phyloP scores from a whole-genome alignment of 1,140 invertebrate species.

The Rhagoletis pomonella region DNA sequence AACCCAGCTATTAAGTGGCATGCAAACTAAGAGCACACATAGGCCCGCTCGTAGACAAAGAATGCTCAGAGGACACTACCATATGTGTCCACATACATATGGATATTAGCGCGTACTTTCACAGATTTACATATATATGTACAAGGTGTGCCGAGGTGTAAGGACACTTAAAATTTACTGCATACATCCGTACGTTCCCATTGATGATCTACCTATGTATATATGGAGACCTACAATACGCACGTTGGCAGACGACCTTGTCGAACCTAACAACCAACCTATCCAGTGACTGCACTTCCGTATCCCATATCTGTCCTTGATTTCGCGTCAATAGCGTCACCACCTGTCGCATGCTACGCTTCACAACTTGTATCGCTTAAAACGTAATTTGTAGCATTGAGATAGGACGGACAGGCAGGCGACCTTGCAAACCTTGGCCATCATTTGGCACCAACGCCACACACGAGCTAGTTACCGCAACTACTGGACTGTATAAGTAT shows the following conservation, averaged over 20 bases:
- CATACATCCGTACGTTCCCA: not conserved
- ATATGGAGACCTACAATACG: not conserved
- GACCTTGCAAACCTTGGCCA: slow-evolving; percentile 27
- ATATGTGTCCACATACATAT: not conserved
- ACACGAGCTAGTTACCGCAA: not conserved
- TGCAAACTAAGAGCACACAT: not conserved
- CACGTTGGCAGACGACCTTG: not conserved
- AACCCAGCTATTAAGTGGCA: slow-evolving; percentile 20
- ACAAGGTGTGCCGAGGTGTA: no score
- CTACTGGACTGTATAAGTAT: not conserved
- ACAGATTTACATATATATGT: not conserved
- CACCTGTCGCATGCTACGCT: not conserved
- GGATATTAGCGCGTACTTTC: not conserved
- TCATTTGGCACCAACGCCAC: not conserved
- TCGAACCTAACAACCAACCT: not conserved
- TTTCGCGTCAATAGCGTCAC: not conserved
- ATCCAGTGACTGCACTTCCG: slow-evolving; percentile 15
- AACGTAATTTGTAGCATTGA: slow-evolving; percentile 41
- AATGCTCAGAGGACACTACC: not conserved
- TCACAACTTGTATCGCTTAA: slow-evolving; percentile 31
- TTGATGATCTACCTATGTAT: not conserved
- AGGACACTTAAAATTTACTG: no score
- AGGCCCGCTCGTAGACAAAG: not conserved
- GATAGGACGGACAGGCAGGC: not conserved
- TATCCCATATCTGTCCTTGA: slow-evolving; percentile 30